phyloP scores from a whole-genome alignment of 2,113 vertebrate genomes.

The Poeciliopsis occidentalis region DNA sequence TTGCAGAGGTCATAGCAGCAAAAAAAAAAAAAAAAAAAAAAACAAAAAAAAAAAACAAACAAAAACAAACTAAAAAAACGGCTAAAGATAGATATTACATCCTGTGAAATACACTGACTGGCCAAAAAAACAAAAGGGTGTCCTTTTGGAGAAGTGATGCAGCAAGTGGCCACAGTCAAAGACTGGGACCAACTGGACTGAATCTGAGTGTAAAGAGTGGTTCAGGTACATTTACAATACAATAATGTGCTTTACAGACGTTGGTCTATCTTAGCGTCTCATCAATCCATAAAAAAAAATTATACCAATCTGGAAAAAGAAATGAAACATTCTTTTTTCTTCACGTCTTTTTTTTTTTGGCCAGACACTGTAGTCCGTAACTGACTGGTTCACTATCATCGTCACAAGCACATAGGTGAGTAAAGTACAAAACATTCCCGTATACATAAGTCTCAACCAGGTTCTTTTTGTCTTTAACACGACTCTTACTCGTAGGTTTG shows the following conservation, averaged over 20 bases:
- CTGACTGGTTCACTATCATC: constrained; percentile 56
- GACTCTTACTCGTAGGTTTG: constrained; percentile 47
- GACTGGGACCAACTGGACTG: neutral
- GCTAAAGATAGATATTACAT: constrained; percentile 16
- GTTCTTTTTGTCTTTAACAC: constrained; percentile 40
- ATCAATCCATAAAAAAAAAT: neutral
- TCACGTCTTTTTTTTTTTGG: neutral
- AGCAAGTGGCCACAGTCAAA: neutral
- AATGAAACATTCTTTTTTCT: neutral
- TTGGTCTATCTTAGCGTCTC: neutral
- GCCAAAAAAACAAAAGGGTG: neutral
- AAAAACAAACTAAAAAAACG: constrained; percentile 4
- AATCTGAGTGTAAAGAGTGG: neutral
- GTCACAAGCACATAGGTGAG: constrained; percentile 64
- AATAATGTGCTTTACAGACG: neutral
- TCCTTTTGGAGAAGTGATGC: neutral
- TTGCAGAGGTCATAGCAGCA: neutral
- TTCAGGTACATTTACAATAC: neutral
- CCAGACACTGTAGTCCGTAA: neutral
- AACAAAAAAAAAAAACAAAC: neutral
- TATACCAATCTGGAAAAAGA: neutral
- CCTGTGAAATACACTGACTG: constrained; percentile 17
- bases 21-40: constrained; percentile 23
- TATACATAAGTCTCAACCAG: constrained; percentile 40
- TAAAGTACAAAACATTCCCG: constrained; percentile 68